A percentile compares a stretch with the other conserved stretches of the same genome.
Evolutionary conservation across 2,113 vertebrate genomes (phyloP).

Genomic region (Tauraco erythrolophus): DNA sequence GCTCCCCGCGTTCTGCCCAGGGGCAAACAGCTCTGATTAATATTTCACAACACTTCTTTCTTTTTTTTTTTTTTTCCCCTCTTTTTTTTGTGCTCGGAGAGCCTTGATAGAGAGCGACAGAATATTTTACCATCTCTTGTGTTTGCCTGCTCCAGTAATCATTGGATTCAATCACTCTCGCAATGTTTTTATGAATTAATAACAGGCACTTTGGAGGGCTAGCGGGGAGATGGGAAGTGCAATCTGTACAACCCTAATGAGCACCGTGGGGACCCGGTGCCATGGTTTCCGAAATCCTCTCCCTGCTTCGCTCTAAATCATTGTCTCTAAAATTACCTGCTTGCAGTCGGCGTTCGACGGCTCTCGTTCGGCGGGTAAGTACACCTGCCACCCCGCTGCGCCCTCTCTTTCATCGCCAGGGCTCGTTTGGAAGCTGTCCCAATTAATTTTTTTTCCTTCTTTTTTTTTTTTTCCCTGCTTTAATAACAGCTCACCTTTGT

Average conservation of each 20-base stretch:
- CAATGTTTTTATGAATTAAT: slow-evolving; percentile 93
- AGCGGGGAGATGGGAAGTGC: slow-evolving; percentile 82
- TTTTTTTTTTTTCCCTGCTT: not conserved
- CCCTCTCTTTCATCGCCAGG: not conserved
- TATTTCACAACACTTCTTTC: slow-evolving; percentile 81
- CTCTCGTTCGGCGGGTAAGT: slow-evolving; percentile 78
- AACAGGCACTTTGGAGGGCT: slow-evolving; percentile 85
- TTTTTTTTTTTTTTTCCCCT: not conserved
- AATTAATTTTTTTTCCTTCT: not conserved
- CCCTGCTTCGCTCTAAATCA: slow-evolving; percentile 75
- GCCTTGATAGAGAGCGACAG: slow-evolving; percentile 69
- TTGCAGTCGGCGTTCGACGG: slow-evolving; percentile 64
- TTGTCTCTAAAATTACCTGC: slow-evolving; percentile 67
- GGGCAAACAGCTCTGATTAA: slow-evolving; percentile 80
- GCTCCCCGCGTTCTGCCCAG: slow-evolving; percentile 48
- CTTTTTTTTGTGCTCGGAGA: slow-evolving; percentile 29
- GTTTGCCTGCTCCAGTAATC: slow-evolving; percentile 84
- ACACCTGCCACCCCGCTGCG: slow-evolving; percentile 63
- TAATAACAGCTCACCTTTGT: not conserved
- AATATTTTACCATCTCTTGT: slow-evolving; percentile 82
- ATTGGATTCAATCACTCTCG: slow-evolving; percentile 84
- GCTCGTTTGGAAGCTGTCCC: not conserved
- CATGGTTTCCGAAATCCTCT: slow-evolving; percentile 77
- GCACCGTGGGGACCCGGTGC: slow-evolving; percentile 86
- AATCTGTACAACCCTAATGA: slow-evolving; percentile 90